Base-by-base conservation (phyloP, 2,113 vertebrate species). In the Mixornis gularis region DNA sequence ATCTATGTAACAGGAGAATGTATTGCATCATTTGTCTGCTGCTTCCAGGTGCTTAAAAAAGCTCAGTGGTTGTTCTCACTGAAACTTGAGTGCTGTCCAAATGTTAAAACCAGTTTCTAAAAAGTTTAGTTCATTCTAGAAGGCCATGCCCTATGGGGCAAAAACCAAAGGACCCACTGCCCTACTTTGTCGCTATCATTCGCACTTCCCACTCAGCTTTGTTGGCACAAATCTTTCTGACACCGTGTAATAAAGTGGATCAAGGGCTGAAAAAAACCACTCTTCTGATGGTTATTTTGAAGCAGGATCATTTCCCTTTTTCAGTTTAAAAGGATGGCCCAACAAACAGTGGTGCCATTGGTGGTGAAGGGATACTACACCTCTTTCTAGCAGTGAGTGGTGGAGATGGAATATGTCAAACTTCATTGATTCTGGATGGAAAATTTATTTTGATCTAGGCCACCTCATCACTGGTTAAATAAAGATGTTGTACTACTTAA, bases 31-130 rank as follows among this genome's bases (percentile, higher is more conserved):
- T 76, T 95, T 92, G 69, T 78, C 77, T 92, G 70, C 87, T 94
- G 69, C 52, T 97, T 97, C 93, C 95, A 97, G 96, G 95, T 97
- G 93, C 97, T 97, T 97, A 96, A 97, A 97, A 97, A 97, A 97
- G 97, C 92, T 95, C 94, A 60, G 36, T 70, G 74, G 81, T 89
- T 96, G 76, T 65, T 93, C 79, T 79, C 85, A 64, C 89, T 87
- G 84, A 91, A 92, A 95, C 40, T 79, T 84, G 90, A 95, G 64
- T 85, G 62, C 77, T 92, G 95, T 94, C 93, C 83, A 88, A 95
- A 90, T 89, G 65, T 92, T 96, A 95, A 97, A 95, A 94, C 92
- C 87, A 94, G 78, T 94, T 87, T 56, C 20, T 85, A 88, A 92
- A 94, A 78, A 22, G 52, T 59, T 81, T 68, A 8, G 80, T 87